A percentile compares a stretch with the other conserved stretches of the same genome.
These are phyloP conservation scores for Ganaspis sp. DNA, from an alignment of 1,140 invertebrate genomes.

Conservation along the genomic window DNA sequence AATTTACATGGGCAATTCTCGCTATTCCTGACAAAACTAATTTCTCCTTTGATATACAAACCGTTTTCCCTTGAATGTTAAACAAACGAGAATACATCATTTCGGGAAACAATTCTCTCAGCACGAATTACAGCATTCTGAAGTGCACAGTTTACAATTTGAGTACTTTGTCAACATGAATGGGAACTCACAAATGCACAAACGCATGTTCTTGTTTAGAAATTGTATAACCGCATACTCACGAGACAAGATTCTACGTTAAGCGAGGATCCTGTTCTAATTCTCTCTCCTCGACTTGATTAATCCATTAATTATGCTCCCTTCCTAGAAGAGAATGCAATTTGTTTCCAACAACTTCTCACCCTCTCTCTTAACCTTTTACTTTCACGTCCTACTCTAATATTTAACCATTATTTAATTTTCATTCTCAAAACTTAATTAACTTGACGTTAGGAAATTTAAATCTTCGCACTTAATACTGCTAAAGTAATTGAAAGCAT, in stretches of 20 bases:
- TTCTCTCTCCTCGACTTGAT: conserved; percentile 56
- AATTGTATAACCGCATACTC: conserved; percentile 9
- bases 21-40: too few species aligned
- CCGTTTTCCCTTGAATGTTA: too few species aligned
- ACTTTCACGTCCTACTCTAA: background rate
- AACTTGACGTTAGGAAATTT: background rate
- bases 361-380: background rate
- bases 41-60: too few species aligned
- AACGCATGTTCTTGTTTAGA: background rate
- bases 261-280: conserved; percentile 51
- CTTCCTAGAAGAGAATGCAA: conserved; percentile 35
- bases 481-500: background rate
- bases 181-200: background rate
- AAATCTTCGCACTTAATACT: background rate
- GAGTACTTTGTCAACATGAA: conserved; percentile 9
- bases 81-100: background rate
- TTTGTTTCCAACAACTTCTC: conserved; percentile 29
- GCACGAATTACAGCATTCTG: background rate
- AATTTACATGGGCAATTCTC: too few species aligned
- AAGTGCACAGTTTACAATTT: conserved; percentile 3
- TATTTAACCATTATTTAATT: conserved; percentile 7
- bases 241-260: conserved; percentile 18
- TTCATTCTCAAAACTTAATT: background rate
- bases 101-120: background rate
- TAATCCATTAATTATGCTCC: conserved; percentile 58